phyloP scores from a whole-genome alignment of 92 coral and sea anemone species.

The Palythoa grandis region DNA sequence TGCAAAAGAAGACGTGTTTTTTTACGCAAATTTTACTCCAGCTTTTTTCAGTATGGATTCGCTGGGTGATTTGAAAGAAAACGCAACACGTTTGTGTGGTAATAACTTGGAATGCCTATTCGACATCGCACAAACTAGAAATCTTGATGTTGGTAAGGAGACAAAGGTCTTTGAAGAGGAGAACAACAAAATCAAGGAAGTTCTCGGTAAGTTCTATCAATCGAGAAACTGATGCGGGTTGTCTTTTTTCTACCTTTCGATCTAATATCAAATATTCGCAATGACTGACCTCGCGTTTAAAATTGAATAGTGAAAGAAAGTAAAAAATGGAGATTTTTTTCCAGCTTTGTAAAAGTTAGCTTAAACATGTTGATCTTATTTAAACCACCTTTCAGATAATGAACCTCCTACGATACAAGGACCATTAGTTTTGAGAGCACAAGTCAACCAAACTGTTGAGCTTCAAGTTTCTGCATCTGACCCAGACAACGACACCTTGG shows the following conservation, averaged over 20 bases:
- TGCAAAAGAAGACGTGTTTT: conserved; percentile 60
- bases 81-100: conserved; percentile 46
- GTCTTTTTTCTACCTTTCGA: no score
- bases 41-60: conserved; percentile 48
- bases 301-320: no score
- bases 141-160: conserved; percentile 52
- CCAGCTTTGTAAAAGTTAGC: no score
- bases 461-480: conserved; percentile 52
- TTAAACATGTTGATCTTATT: no score
- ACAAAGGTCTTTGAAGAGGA: conserved; percentile 59
- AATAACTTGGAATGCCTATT: conserved; percentile 61
- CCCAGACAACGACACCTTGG: conserved; percentile 64
- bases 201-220: conserved; percentile 51
- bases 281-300: no score
- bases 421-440: no score
- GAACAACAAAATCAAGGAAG: conserved; percentile 47
- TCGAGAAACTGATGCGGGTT: background rate
- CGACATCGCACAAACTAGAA: conserved; percentile 64
- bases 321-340: no score
- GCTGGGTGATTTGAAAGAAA: conserved; percentile 7
- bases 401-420: conserved; percentile 66
- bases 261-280: no score
- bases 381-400: conserved; percentile 50
- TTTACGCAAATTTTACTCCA: conserved; percentile 61
- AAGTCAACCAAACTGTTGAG: conserved; percentile 25